Evolutionary conservation across 2,888 invertebrate species (phyloP), one percentile per base, ranked within the genome.

Genomic region (Ypsolopha scabrella): DNA sequence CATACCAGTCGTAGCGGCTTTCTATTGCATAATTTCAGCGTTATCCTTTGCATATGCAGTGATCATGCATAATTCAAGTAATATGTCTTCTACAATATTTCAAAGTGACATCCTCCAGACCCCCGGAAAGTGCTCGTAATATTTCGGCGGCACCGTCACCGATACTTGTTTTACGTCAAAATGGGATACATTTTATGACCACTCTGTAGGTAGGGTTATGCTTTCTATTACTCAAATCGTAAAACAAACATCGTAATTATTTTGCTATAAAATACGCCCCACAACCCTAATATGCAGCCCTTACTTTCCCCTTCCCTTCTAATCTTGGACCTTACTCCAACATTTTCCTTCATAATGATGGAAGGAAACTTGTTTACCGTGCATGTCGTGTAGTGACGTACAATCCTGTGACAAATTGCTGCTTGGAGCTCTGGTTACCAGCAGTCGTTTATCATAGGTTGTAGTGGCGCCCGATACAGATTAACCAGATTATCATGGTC

Each of bases 21-120:
- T 13, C 8, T 7, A 33, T 47, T 47, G 47, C 47, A 47, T 47
- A 47, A 47, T 64, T 67, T 55, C 60, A 59, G 58, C 60, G 60
- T 60, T 60, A 65, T 65, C 59, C 57, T 61, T 60, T 60, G 63
- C 68, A 66, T 68, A 63, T 66, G 67, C 67, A 64, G 60, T 61
- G 60, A 57, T 57, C 60, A 70, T 75, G 66, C 64, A 73, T 75
- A 65, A 73, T 75, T 72, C 63, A 70, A 61, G 62, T 64, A 64
- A 67, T 65, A 60, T 55, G 53, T 52, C 51, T 48, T 52, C 54
- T 54, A 55, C 57, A 58, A 61, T 60, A 57, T 58, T 60, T 60
- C 59, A 54, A 24, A 37, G 34, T 14, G 45, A 35, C 44, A 55
- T 57, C 53, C 54, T 57, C 62, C 61, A 60, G 61, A 3, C 24